phyloP scores from a whole-genome alignment of 2,888 invertebrate genomes.

The Lasioglossum marginatum region DNA sequence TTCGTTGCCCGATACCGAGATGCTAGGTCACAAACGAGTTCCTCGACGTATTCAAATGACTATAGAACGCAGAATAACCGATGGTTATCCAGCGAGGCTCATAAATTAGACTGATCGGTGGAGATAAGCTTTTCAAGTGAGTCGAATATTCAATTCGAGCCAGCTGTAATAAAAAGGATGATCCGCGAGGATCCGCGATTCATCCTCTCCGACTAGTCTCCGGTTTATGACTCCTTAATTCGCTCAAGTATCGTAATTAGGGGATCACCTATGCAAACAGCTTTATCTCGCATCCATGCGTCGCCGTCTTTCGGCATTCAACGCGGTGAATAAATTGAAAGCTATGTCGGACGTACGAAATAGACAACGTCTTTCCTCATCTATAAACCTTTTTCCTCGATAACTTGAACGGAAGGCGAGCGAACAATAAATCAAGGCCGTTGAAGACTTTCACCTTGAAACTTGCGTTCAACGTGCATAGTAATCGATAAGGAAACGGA shows the following conservation, averaged over 20 bases:
- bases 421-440: neutral
- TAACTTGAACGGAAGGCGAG: neutral
- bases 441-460: neutral
- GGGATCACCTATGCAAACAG: constrained; percentile 14
- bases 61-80: neutral
- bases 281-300: neutral
- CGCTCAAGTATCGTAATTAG: neutral
- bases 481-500: neutral
- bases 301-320: neutral
- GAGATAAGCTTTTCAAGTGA: neutral
- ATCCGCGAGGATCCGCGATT: neutral
- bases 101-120: constrained; percentile 2
- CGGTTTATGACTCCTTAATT: neutral
- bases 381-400: neutral
- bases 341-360: neutral
- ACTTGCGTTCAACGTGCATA: neutral
- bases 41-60: neutral
- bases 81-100: constrained; percentile 32
- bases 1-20: neutral
- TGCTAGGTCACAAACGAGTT: neutral
- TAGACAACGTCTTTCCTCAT: neutral
- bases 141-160: neutral
- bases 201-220: neutral
- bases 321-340: neutral
- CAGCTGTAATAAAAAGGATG: neutral